Evolutionary conservation across 2,797 vertebrate species (phyloP).

Genomic region (Liparis tanakae): DNA sequence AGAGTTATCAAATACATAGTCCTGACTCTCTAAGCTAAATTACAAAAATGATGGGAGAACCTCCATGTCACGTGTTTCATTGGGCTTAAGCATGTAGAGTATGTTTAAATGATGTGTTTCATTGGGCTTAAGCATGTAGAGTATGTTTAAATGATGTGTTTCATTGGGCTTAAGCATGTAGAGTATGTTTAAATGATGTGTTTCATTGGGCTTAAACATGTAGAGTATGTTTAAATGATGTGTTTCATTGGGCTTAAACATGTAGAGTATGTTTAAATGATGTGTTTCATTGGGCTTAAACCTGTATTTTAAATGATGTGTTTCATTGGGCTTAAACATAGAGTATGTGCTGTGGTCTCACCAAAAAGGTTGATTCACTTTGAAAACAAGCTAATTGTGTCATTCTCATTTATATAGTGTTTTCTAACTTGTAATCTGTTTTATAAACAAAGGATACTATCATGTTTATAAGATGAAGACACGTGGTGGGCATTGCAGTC

Average conservation of each 20-base stretch:
- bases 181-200: background rate
- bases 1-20: background rate
- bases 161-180: background rate
- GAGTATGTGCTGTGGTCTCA: background rate
- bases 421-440: too few species aligned
- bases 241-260: background rate
- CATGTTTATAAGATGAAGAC: background rate
- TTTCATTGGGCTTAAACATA: background rate
- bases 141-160: background rate
- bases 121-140: background rate
- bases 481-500: background rate
- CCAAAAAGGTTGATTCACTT: background rate
- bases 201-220: background rate
- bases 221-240: background rate
- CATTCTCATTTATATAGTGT: background rate
- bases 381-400: background rate
- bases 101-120: background rate
- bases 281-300: background rate
- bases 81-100: background rate
- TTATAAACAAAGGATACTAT: background rate
- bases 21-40: background rate
- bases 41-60: background rate
- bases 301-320: too few species aligned
- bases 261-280: background rate
- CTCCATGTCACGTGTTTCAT: background rate